Conservation (phyloP, 2,797 vertebrate genomes). For the Galago senegalensis region DNA sequence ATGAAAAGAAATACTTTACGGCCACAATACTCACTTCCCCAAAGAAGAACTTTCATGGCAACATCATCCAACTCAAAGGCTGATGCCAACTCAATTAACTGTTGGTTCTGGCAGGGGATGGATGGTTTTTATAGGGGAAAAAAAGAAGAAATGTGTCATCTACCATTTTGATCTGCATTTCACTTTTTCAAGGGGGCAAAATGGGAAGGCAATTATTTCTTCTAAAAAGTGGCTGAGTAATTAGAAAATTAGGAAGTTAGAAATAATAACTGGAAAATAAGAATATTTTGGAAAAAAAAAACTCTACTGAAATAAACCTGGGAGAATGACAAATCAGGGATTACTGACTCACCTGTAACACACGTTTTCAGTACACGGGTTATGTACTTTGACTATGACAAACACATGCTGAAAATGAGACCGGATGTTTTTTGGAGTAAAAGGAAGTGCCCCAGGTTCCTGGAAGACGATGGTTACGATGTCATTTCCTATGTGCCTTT, state of each 20-base stretch:
- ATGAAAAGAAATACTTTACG: neutral
- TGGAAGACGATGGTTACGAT: slow-evolving; percentile 99
- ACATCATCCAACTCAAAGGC: neutral
- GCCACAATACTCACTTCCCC: neutral
- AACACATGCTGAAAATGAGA: slow-evolving; percentile 99
- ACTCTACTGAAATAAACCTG: accelerated
- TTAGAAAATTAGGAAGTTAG: neutral
- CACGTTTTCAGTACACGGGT: slow-evolving; percentile 97
- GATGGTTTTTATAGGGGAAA: neutral
- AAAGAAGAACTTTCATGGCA: neutral
- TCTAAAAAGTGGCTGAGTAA: neutral
- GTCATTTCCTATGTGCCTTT: slow-evolving; percentile 99
- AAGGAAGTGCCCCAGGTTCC: slow-evolving; percentile 98
- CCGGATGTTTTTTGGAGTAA: slow-evolving; percentile 98
- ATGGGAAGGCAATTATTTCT: neutral
- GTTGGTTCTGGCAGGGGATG: neutral
- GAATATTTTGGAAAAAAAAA: neutral
- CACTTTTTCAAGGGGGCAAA: neutral
- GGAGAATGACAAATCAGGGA: neutral
- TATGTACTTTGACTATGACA: slow-evolving; percentile 98
- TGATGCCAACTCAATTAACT: neutral
- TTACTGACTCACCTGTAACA: slow-evolving; percentile 95
- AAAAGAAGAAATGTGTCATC: neutral
- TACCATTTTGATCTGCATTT: neutral
- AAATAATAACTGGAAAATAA: neutral